These are phyloP conservation scores for Stratiomys singularior DNA, from an alignment of 2,888 invertebrate species.

Conservation along the genomic window DNA sequence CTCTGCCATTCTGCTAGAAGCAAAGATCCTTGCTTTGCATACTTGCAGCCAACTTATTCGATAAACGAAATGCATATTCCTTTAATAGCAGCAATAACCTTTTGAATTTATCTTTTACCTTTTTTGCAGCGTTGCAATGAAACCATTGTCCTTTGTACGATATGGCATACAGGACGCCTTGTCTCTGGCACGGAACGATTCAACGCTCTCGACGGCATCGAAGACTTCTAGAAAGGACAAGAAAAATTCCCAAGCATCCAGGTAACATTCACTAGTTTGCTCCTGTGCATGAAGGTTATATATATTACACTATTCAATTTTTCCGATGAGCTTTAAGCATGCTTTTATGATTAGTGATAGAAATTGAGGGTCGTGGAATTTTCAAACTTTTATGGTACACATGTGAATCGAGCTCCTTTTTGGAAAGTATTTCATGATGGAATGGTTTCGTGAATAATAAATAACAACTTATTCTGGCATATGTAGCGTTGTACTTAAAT, in stretches of 20 bases:
- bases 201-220: slow-evolving; percentile 71
- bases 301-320: too few species aligned
- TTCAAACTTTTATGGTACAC: too few species aligned
- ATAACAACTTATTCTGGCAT: too few species aligned
- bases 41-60: background rate
- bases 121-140: slow-evolving; percentile 71
- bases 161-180: slow-evolving; percentile 65
- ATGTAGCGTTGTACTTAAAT: too few species aligned
- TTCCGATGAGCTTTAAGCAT: too few species aligned
- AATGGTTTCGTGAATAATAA: too few species aligned
- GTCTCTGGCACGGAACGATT: slow-evolving; percentile 66
- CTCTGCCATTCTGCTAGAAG: background rate
- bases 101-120: background rate
- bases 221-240: slow-evolving; percentile 66
- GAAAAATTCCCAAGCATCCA: slow-evolving; percentile 66
- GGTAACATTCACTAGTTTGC: slow-evolving; percentile 56
- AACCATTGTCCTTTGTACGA: slow-evolving; percentile 67
- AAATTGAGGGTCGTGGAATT: too few species aligned
- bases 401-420: too few species aligned
- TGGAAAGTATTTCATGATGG: too few species aligned
- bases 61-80: slow-evolving; percentile 26
- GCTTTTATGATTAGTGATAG: too few species aligned
- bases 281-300: background rate
- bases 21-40: background rate
- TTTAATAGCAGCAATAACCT: background rate